Evolutionary conservation across 2,888 invertebrate genomes (phyloP).

Genomic region (Papilio demoleus): DNA sequence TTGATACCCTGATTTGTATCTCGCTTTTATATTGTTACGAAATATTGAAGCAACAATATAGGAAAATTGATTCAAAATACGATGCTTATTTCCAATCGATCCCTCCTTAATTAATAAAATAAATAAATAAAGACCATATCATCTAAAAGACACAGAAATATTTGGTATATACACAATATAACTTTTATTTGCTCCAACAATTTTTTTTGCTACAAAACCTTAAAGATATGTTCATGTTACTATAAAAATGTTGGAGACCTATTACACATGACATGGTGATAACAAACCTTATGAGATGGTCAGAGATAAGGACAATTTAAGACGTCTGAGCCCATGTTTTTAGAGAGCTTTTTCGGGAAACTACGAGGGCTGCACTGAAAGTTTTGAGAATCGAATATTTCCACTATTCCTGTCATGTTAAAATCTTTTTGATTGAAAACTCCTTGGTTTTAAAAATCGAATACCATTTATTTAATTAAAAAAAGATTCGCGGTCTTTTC

Average conservation of each 20-base stretch:
- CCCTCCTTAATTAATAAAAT: background rate
- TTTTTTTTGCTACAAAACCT: background rate
- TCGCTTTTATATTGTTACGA: no score
- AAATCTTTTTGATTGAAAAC: no score
- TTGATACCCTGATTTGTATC: constrained; percentile 1
- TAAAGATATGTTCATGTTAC: background rate
- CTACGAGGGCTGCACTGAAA: no score
- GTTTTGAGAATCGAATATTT: no score
- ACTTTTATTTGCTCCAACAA: no score
- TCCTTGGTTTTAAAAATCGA: no score
- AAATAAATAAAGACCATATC: no score
- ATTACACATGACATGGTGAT: background rate
- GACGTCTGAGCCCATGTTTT: background rate
- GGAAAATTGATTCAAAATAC: background rate
- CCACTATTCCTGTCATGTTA: no score
- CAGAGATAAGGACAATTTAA: background rate
- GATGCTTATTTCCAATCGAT: background rate
- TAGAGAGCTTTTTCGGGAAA: background rate
- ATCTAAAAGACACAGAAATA: no score
- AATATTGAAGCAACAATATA: background rate
- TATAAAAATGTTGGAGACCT: background rate
- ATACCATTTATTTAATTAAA: no score
- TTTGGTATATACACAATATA: no score
- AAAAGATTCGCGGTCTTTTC: no score
- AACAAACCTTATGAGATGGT: background rate